Conservation (phyloP, 92 coral and sea anemone species). For the Siderastrea radians region DNA sequence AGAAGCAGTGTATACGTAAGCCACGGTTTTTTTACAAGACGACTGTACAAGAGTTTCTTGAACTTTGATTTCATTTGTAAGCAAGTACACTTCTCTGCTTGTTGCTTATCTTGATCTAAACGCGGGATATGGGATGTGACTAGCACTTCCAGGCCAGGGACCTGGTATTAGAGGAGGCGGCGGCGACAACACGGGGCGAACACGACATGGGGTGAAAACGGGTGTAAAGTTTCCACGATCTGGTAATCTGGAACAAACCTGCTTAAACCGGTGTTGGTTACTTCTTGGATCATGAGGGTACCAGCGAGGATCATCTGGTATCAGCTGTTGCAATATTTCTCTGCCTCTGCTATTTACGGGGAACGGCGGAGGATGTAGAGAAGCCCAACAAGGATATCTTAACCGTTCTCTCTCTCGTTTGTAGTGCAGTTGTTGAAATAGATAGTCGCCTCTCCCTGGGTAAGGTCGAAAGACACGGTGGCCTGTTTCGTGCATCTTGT, state of each 20-base stretch:
- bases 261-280: neutral
- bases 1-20: no score
- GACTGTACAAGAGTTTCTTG: no score
- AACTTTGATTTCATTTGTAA: no score
- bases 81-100: neutral
- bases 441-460: neutral
- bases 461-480: neutral
- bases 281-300: neutral
- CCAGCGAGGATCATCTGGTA: slow-evolving; percentile 1
- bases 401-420: neutral
- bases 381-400: slow-evolving; percentile 21
- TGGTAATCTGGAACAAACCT: neutral
- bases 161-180: slow-evolving; percentile 8
- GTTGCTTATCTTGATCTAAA: neutral
- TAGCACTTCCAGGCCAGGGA: neutral
- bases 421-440: neutral
- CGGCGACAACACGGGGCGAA: neutral
- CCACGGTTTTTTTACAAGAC: no score
- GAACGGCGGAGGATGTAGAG: neutral
- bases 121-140: neutral
- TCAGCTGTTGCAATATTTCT: neutral
- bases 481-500: neutral
- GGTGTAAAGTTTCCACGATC: neutral
- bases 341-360: neutral
- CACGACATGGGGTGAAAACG: neutral